Evolutionary conservation across 2,888 invertebrate genomes (phyloP).

Genomic region (Prosapia bicincta): DNA sequence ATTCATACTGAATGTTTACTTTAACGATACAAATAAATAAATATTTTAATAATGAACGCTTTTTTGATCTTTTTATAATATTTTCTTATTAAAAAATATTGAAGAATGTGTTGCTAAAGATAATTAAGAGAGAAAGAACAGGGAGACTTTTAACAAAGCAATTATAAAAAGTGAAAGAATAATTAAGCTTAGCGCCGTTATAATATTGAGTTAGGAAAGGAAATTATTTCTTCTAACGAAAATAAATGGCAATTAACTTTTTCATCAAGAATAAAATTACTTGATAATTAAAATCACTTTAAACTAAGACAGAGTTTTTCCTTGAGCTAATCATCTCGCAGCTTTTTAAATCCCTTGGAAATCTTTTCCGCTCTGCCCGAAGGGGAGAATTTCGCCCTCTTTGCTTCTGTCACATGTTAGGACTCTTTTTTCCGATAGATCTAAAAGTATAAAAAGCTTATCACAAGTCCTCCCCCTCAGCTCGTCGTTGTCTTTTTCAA

Average conservation of each 20-base stretch:
- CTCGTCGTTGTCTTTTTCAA: slow-evolving; percentile 21
- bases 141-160: neutral
- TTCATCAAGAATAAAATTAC: slow-evolving; percentile 23
- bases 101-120: too few species aligned
- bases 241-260: slow-evolving; percentile 27
- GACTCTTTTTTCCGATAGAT: slow-evolving; percentile 32
- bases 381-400: slow-evolving; percentile 25
- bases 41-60: too few species aligned
- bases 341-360: slow-evolving; percentile 29
- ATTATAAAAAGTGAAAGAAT: neutral
- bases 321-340: slow-evolving; percentile 27
- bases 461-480: slow-evolving; percentile 26
- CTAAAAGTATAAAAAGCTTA: slow-evolving; percentile 33
- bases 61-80: too few species aligned
- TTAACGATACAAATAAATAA: too few species aligned
- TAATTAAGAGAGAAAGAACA: too few species aligned
- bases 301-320: slow-evolving; percentile 18
- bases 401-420: slow-evolving; percentile 25
- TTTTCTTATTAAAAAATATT: too few species aligned
- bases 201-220: neutral
- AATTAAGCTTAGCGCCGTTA: neutral
- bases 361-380: slow-evolving; percentile 24
- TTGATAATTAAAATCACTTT: slow-evolving; percentile 24
- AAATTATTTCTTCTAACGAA: slow-evolving; percentile 23
- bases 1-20: too few species aligned